phyloP scores from a whole-genome alignment of 2,888 invertebrate genomes.

The Oegoconia quadripuncta region DNA sequence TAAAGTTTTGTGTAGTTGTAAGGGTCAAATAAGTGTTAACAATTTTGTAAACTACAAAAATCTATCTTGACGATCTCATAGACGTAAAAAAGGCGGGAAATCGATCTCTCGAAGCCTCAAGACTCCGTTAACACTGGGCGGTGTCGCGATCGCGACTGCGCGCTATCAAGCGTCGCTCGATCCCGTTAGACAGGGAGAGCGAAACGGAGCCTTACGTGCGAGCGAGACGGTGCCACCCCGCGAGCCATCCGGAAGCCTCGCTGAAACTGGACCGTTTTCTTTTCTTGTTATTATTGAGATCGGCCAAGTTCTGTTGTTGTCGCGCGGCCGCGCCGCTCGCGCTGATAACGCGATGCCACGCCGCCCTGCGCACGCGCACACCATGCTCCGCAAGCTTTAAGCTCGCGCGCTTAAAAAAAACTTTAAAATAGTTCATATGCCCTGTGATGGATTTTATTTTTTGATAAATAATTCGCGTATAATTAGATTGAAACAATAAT shows the following conservation, averaged over 20 bases:
- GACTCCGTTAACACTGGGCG: conserved; percentile 38
- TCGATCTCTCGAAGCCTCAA: conserved; percentile 16
- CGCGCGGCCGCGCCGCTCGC: conserved; percentile 71
- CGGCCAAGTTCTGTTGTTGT: conserved; percentile 78
- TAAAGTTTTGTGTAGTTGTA: not conserved
- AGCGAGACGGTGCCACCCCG: conserved; percentile 56
- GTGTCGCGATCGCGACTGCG: conserved; percentile 68
- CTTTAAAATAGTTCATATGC: conserved; percentile 43
- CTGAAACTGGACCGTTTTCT: conserved; percentile 80
- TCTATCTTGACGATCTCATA: conserved; percentile 35
- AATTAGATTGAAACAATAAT: no score
- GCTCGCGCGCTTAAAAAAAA: conserved; percentile 64
- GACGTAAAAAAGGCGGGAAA: conserved; percentile 51
- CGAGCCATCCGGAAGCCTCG: conserved; percentile 77
- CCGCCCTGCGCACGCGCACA: conserved; percentile 68
- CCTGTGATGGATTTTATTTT: conserved; percentile 64
- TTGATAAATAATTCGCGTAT: no score
- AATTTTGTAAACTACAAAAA: not conserved
- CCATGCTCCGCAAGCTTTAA: conserved; percentile 60
- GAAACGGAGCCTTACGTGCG: conserved; percentile 39
- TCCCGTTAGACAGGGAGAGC: conserved; percentile 73
- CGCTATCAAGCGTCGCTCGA: conserved; percentile 58
- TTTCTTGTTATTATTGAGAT: conserved; percentile 79
- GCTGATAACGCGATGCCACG: conserved; percentile 77
- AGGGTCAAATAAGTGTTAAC: conserved; percentile 4